These are phyloP conservation scores for Pterobdella sp. DNA, from an alignment of 2,888 invertebrate species.

Conservation along the genomic window DNA sequence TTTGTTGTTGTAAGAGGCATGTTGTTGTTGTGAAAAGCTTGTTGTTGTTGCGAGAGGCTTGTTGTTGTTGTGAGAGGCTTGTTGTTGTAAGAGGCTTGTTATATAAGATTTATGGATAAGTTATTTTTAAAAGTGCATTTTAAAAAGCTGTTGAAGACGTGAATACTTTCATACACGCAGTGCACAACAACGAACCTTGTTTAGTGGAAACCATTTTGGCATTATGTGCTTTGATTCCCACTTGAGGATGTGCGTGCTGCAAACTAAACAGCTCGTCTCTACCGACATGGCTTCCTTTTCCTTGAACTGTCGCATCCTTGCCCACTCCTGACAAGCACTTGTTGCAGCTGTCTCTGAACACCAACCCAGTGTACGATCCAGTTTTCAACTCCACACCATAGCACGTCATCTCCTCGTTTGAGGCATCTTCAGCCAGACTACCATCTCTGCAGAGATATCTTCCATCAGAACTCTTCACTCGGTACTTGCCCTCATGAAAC, in stretches of 20 bases:
- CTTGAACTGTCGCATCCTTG: conserved; percentile 86
- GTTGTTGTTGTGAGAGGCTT: no score
- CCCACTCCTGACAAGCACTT: conserved; percentile 90
- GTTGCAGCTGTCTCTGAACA: conserved; percentile 68
- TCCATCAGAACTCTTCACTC: conserved; percentile 88
- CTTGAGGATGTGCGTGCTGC: conserved; percentile 90
- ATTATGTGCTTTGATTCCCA: conserved; percentile 83
- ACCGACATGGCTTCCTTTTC: conserved; percentile 81
- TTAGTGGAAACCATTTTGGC: conserved; percentile 90
- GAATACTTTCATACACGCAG: no score
- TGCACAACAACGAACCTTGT: conserved; percentile 64
- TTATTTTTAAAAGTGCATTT: no score
- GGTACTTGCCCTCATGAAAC: conserved; percentile 74
- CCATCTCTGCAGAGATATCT: conserved; percentile 58
- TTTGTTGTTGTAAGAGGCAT: no score
- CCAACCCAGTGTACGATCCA: conserved; percentile 60
- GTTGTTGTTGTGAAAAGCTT: no score
- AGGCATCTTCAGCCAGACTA: conserved; percentile 43
- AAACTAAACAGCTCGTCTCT: conserved; percentile 91
- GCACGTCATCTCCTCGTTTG: conserved; percentile 71
- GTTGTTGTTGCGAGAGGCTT: no score
- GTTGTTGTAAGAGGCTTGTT: no score
- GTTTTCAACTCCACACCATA: conserved; percentile 77
- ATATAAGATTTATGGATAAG: no score
- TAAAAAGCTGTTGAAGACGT: no score